Evolutionary conservation across 2,888 invertebrate genomes (phyloP).

Genomic region (Microctonus hyperodae): DNA sequence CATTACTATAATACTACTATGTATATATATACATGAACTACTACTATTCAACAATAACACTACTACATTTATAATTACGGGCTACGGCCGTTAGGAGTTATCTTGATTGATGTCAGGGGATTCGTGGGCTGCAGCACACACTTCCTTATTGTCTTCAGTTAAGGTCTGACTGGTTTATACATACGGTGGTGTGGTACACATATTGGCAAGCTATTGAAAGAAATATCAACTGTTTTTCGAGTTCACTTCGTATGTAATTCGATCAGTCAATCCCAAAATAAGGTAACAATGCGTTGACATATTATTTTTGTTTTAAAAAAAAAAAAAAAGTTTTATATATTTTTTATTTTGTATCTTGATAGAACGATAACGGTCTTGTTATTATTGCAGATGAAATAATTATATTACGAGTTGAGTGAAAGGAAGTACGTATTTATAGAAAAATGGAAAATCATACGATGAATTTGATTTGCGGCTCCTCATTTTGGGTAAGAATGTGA

Average conservation of each 20-base stretch:
- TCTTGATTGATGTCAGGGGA: neutral
- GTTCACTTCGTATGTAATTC: neutral
- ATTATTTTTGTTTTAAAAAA: neutral
- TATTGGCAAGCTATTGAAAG: neutral
- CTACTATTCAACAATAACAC: no score
- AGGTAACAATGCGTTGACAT: neutral
- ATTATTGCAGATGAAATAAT: neutral
- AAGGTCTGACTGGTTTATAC: neutral
- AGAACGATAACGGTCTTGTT: no score
- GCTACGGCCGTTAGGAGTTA: neutral
- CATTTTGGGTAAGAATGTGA: slow-evolving; percentile 77
- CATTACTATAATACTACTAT: no score
- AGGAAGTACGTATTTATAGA: slow-evolving; percentile 34
- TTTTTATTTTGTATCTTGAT: no score
- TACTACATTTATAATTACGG: no score
- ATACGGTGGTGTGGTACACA: neutral
- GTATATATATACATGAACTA: no score
- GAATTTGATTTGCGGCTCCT: slow-evolving; percentile 79
- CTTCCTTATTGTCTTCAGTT: no score
- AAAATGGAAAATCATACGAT: slow-evolving; percentile 69
- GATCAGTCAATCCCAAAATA: neutral
- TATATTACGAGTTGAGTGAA: no score
- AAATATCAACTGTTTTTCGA: neutral
- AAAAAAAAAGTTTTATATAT: no score
- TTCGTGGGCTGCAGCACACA: neutral